Conservation (phyloP, 1,140 invertebrate species). For the Drosophila dunni region DNA sequence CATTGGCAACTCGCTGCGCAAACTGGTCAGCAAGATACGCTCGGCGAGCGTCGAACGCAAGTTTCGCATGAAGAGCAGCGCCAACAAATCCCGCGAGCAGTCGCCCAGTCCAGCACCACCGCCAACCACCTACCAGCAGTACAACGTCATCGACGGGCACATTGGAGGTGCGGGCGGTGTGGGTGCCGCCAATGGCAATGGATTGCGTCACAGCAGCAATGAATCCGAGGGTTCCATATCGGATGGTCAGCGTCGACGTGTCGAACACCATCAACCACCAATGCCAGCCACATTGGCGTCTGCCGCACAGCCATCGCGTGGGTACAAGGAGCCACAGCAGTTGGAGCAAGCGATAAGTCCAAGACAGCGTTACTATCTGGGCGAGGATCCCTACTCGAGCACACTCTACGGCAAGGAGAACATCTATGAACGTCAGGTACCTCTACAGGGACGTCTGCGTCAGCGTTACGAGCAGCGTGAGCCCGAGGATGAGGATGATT, state of each 20-base stretch:
- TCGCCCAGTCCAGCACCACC: constrained; percentile 86
- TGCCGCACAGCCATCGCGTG: background rate
- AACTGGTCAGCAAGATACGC: constrained; percentile 91
- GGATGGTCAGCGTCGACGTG: constrained; percentile 41
- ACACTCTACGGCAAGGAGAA: constrained; percentile 92
- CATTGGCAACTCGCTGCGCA: constrained; percentile 90
- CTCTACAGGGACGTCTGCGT: background rate
- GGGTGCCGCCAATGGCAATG: constrained; percentile 2
- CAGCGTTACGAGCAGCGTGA: constrained; percentile 35
- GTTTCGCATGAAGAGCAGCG: constrained; percentile 86
- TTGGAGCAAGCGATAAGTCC: constrained; percentile 85
- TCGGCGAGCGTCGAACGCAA: constrained; percentile 90
- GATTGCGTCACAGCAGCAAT: constrained; percentile 57
- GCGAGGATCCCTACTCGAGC: constrained; percentile 92
- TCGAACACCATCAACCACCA: background rate
- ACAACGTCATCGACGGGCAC: constrained; percentile 87
- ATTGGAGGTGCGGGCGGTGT: constrained; percentile 52
- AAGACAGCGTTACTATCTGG: constrained; percentile 91
- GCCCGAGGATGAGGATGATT: constrained; percentile 60
- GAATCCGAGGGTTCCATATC: constrained; percentile 64
- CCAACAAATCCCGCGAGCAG: constrained; percentile 78
- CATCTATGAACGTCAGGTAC: constrained; percentile 87
- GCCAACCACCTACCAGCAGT: constrained; percentile 86
- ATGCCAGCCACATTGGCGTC: constrained; percentile 8
- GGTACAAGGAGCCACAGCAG: constrained; percentile 86